Conservation (phyloP, 2,797 vertebrate species). For the Ptychobarbus kaznakovi region DNA sequence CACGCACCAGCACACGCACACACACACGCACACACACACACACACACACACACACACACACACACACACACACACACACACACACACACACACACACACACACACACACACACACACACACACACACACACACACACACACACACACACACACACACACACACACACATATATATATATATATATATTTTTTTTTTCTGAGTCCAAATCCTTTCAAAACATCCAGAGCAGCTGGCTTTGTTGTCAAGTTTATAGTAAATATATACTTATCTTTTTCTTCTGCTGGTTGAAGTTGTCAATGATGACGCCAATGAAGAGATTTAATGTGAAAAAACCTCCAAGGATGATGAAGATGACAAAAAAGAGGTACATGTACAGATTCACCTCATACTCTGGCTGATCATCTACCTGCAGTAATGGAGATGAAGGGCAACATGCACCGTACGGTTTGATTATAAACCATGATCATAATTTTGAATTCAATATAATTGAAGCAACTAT, state of each 20-base stretch:
- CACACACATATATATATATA: neutral
- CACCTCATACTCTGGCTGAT: constrained; percentile 89
- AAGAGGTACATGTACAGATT: constrained; percentile 91
- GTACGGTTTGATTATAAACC: constrained; percentile 69
- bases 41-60: no score
- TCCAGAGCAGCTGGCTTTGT: neutral
- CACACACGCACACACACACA: no score
- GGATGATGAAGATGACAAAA: constrained; percentile 98
- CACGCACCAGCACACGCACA: no score
- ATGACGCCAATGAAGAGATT: constrained; percentile 99
- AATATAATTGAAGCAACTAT: constrained; percentile 44
- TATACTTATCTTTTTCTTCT: constrained; percentile 99
- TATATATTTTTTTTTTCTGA: no score
- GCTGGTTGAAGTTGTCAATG: constrained; percentile 99
- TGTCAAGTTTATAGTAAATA: constrained; percentile 18
- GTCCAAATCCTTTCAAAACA: no score
- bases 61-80: no score
- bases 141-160: no score
- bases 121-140: no score
- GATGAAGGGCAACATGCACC: neutral
- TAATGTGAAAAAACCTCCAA: constrained; percentile 97
- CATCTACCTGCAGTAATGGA: constrained; percentile 74
- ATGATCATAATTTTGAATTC: constrained; percentile 92
- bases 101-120: no score
- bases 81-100: no score